These are phyloP conservation scores for Acanthaster planci DNA, from an alignment of 35 echinoderm and acorn worm genomes.

Conservation along the genomic window DNA sequence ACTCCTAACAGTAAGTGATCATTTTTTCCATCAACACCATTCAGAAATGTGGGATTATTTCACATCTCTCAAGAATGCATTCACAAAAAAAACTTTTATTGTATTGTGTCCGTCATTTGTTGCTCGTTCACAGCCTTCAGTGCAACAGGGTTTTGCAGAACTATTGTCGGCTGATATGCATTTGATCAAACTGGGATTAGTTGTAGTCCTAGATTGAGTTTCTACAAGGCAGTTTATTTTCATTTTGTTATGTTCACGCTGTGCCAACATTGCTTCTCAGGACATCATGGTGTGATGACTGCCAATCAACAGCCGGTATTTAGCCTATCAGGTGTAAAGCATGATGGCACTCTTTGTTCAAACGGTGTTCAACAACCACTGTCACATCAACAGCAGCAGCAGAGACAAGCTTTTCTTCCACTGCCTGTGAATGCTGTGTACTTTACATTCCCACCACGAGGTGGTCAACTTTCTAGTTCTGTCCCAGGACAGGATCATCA, in stretches of 20 bases:
- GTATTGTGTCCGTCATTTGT: no score
- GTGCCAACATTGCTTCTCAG: background rate
- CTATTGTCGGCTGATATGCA: no score
- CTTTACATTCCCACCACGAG: constrained; percentile 1
- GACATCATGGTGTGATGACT: background rate
- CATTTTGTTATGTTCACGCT: background rate
- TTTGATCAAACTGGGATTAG: no score
- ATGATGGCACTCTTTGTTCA: background rate
- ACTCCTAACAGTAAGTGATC: background rate
- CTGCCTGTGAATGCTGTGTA: constrained; percentile 16
- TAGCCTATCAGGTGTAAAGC: background rate
- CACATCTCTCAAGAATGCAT: no score
- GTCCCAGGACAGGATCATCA: background rate
- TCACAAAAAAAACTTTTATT: no score
- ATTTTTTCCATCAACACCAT: no score
- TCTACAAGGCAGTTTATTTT: no score
- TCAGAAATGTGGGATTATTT: no score
- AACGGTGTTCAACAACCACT: constrained; percentile 6
- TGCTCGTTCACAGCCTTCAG: no score
- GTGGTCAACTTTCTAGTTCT: background rate
- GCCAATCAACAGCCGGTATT: background rate
- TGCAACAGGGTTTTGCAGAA: no score
- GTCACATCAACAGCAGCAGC: background rate
- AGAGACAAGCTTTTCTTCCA: background rate
- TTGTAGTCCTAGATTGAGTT: no score